Evolutionary conservation across 2,113 vertebrate species (phyloP), one percentile per base, ranked within the genome.

Genomic region (Corvus hawaiiensis): DNA sequence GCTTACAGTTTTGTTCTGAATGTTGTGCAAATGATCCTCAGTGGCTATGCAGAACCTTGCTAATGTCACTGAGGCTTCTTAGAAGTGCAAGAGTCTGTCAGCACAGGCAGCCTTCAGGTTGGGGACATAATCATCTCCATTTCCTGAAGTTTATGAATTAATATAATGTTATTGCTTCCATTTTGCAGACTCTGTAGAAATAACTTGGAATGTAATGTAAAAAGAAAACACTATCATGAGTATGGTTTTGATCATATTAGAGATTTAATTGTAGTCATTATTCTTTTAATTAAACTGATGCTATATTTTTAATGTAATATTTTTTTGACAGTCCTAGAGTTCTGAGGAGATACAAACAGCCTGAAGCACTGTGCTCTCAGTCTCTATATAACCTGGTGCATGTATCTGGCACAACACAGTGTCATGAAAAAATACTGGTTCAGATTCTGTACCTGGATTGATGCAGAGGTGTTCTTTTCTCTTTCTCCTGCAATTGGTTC

Each of bases 41-140:
- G 54, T 16, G n/a, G 49, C 61, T 69, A 26, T 78, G 56, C 77
- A 86, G 86, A 87, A 68, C 61, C 80, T 68, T 78, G 62, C 62
- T 92, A 83, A 89, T 88, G 56, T 90, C n/a, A 94, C 86, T 90
- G 71, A 87, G 62, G 23, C 32, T 92, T 93, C 94, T 90, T 78
- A 76, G 82, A 95, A 93, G 52, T 59, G 44, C 61, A 81, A 24
- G 64, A 59, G 52, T 46, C 75, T 86, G 48, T 77, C 3, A 2
- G 56, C 27, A 55, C 62, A 87, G 69, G 76, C 80, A 93, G 56
- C 51, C 88, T 72, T 75, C 54, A 90, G n/a, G 48, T 11, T 86
- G 76, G 84, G 89, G 51, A 55, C 76, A 32, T 80, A 74, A 81
- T 93, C 10, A 54, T 71, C 68, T 89, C 64, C 62, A 24, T 66